Base-by-base conservation (phyloP, 2,888 invertebrate species). In the Euclidia mi region DNA sequence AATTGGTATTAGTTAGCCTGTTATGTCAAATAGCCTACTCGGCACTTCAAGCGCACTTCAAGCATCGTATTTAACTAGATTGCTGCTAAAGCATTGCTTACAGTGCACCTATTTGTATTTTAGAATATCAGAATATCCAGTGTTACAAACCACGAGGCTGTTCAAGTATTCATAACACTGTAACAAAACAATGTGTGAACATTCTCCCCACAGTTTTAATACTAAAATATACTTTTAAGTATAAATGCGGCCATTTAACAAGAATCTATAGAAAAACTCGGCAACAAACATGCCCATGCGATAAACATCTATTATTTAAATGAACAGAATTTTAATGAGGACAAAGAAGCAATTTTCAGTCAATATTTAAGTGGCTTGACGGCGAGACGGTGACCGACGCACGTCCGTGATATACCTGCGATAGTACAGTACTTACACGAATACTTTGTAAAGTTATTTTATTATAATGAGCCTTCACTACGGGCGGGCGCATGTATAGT, bases 331-430 rank as follows among this genome's bases (percentile, higher is more conserved):
- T 58, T 65, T 61, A 65, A 72, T 65, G 51, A 58, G 53, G 44
- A 38, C 44, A 29, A 55, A 51, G 40, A 46, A 42, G 31, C 14
- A 51, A 55, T 56, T 56, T 46, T 38, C 32, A 38, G 38, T 69
- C 48, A 58, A 64, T 65, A 61, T 68, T 61, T 58, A 41, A 64
- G 52, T 55, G 34, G 41, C 28, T 50, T 57, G 53, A 18, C 50
- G 48, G 53, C 60, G 44, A 56, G 44, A 32, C 32, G 29, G 41
- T 65, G 47, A 59, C 50, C 65, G 35, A 40, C 42, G 31, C 28
- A 41, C 41, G 37, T 38, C 41, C 37, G 31, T 41, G 28, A 40
- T 41, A 40, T 41, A 32, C 29, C 38, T 4, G 45, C 43, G 29
- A 59, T 47, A 51, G 61, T 60, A 53, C 57, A 56, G 20, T 20